Base-by-base conservation (phyloP, 1,140 invertebrate genomes). In the Pseudomyrmex gracilis region DNA sequence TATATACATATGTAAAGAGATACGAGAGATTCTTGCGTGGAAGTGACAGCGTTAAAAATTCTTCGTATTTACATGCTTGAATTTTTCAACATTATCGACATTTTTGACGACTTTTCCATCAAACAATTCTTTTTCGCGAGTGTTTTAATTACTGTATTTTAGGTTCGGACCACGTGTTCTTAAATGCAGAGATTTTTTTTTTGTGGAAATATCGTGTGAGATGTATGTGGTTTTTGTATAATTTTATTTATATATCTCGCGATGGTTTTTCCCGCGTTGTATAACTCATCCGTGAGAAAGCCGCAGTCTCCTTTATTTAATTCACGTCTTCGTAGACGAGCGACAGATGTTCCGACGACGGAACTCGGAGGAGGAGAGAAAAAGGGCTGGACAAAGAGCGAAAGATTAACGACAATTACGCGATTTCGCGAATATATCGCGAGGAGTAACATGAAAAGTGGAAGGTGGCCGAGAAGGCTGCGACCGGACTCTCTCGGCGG, bases 361-460 rank as follows among this genome's bases (percentile, higher is more conserved):
- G 17, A 9, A 55, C 1, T 7, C 12, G 2, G 12, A 12, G 9
- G 17, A 13, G 17, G 17, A 13, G 17, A 60, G 51, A 45, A 58
- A 60, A 60, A 20, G 57, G 8, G 45, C 4, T 24, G 67, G n/a
- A 20, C n/a, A 82, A 82, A 82, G n/a, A 10, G 78, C 57, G 17
- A 60, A 17, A 53, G 78, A 82, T 82, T 82, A 82, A 82, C 47
- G 68, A 58, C 74, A 74, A 82, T 74, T 74, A 74, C 70, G 12
- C 71, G 71, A 74, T 82, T 74, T 61, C 70, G 45, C 49, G n/a
- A 34, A 34, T 34, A 34, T 15, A 13, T 10, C 47, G 70, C 78
- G 57, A 63, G 22, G 49, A 51, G 12, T 12, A 12, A 13, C 49
- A 51, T 17, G 34, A 63, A 47, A 57, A 82, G 68, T 34, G 22